Evolutionary conservation across 2,797 vertebrate genomes (phyloP).

Genomic region (Micromesistius poutassou): DNA sequence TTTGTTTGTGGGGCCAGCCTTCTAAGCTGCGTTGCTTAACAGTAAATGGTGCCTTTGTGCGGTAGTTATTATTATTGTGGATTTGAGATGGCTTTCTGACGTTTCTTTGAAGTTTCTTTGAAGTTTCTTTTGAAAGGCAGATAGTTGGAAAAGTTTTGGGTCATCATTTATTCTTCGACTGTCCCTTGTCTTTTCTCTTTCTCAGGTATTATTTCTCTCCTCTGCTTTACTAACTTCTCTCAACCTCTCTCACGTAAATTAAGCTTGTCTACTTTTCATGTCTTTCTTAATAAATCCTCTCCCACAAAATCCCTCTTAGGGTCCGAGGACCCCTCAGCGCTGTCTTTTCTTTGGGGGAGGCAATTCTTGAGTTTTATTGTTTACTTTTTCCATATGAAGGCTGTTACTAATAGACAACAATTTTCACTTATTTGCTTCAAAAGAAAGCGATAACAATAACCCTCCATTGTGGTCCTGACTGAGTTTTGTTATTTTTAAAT

Average conservation of each 20-base stretch:
- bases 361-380: slow-evolving; percentile 45
- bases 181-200: slow-evolving; percentile 80
- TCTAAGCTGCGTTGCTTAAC: slow-evolving; percentile 19
- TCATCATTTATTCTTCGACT: slow-evolving; percentile 67
- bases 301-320: slow-evolving; percentile 54
- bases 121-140: slow-evolving; percentile 15
- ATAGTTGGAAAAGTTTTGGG: slow-evolving; percentile 26
- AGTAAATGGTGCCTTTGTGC: background rate
- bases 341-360: slow-evolving; percentile 52
- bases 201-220: slow-evolving; percentile 97
- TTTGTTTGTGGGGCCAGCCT: slow-evolving; percentile 33
- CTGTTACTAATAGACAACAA: slow-evolving; percentile 61
- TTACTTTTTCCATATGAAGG: slow-evolving; percentile 67
- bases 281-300: slow-evolving; percentile 73
- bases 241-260: slow-evolving; percentile 79
- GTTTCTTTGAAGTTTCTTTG: background rate
- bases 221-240: slow-evolving; percentile 91
- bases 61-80: background rate
- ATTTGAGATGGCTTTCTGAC: background rate
- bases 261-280: slow-evolving; percentile 72
- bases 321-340: slow-evolving; percentile 73
- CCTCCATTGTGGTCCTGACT: slow-evolving; percentile 37
- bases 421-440: slow-evolving; percentile 59
- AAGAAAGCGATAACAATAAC: slow-evolving; percentile 30
- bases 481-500: slow-evolving; percentile 33